A percentile compares a stretch with the other conserved stretches of the same genome.
These are phyloP conservation scores for Cyanoramphus novaezelandiae DNA, from an alignment of 2,113 vertebrate genomes.

Conservation along the genomic window DNA sequence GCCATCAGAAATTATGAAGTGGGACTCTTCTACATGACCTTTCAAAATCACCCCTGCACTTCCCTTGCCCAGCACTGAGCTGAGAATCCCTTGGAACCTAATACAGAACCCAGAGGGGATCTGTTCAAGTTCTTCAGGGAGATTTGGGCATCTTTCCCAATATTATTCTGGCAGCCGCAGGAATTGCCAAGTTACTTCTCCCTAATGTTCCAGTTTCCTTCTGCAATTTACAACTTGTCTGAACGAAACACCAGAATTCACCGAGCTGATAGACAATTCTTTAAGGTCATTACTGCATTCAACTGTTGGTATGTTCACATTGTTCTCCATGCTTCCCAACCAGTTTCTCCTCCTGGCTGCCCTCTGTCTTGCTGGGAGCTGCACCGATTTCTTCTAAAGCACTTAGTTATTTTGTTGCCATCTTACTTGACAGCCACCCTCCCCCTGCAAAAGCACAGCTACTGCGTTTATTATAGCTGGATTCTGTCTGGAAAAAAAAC, in stretches of 20 bases:
- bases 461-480: not conserved
- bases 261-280: not conserved
- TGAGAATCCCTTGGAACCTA: not conserved
- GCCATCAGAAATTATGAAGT: not conserved
- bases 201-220: not conserved
- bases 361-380: not conserved
- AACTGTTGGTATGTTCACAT: not conserved
- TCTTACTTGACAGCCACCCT: not conserved
- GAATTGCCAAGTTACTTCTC: not conserved
- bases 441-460: not conserved
- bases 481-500: not conserved
- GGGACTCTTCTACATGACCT: rapidly evolving
- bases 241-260: not conserved
- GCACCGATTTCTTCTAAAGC: not conserved
- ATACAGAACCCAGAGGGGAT: not conserved
- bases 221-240: not conserved
- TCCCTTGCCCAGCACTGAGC: not conserved
- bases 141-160: not conserved
- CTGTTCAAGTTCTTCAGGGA: not conserved
- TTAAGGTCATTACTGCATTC: not conserved
- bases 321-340: not conserved
- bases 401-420: not conserved
- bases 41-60: not conserved
- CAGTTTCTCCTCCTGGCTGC: not conserved
- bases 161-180: not conserved